phyloP scores from a whole-genome alignment of 2,888 invertebrate species.

The Synanthedon andrenaeformis region DNA sequence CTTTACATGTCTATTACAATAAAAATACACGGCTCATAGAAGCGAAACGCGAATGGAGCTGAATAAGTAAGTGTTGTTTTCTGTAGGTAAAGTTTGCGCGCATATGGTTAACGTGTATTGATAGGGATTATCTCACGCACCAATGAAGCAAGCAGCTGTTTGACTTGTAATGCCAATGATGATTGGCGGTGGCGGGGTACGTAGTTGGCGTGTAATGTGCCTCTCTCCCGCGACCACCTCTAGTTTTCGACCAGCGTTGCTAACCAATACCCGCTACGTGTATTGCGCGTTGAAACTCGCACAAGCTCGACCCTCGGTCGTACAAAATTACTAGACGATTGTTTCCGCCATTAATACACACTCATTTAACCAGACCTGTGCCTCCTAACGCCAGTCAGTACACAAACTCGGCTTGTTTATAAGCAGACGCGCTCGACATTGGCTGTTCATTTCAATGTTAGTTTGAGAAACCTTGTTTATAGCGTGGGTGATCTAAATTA shows the following conservation, averaged over 20 bases:
- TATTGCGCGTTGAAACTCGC: slow-evolving; percentile 8
- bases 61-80: too few species aligned
- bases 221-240: slow-evolving; percentile 30
- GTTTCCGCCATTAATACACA: slow-evolving; percentile 30
- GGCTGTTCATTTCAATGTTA: slow-evolving; percentile 40
- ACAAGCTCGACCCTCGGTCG: slow-evolving; percentile 11
- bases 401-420: slow-evolving; percentile 45
- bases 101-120: too few species aligned
- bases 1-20: too few species aligned
- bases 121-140: too few species aligned
- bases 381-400: slow-evolving; percentile 12
- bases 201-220: slow-evolving; percentile 2
- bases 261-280: slow-evolving; percentile 32
- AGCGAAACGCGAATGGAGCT: too few species aligned
- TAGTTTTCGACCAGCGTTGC: slow-evolving; percentile 40
- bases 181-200: slow-evolving; percentile 8
- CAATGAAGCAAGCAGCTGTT: too few species aligned
- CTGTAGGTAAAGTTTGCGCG: too few species aligned
- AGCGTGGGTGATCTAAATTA: slow-evolving; percentile 54
- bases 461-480: slow-evolving; percentile 47
- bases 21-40: too few species aligned
- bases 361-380: slow-evolving; percentile 26
- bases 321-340: slow-evolving; percentile 11
- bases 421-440: slow-evolving; percentile 35
- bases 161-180: too few species aligned